Evolutionary conservation across 1,140 invertebrate genomes (phyloP), one percentile per base, ranked within the genome.

Genomic region (Danaus melanippus): DNA sequence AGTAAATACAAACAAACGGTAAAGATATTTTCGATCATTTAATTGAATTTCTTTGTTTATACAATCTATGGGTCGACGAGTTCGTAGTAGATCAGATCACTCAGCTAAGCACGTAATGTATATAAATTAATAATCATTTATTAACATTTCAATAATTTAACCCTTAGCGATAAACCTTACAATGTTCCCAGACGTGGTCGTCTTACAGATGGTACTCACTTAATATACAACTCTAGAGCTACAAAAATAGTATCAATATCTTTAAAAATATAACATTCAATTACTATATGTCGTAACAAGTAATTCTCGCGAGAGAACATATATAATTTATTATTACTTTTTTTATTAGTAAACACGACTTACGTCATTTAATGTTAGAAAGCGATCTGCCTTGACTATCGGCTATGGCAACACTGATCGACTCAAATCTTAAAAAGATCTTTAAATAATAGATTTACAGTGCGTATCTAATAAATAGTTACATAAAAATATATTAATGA

Each of bases 141-240:
- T 76, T 68, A 84, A 85, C 76, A 85, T 79, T 80, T 71, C 69
- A 84, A 85, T 85, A 85, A 85, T 85, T 85, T 83, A 84, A 71
- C 71, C 70, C 70, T 82, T 82, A 86, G 76, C 73, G 75, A 68
- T 77, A 76, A 79, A 78, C 74, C 63, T 84, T 81, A 71, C 67
- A 75, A 79, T 86, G 83, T 71, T 84, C 83, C 82, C 83, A 68
- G 76, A 58, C 55, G 63, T 74, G 72, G 78, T 79, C 75, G 44
- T 49, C 62, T 62, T 71, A 71, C 74, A 68, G 79, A 66, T 83
- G 76, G 74, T 80, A 79, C 52, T 71, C 2, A 4, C 74, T 76
- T 60, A 60, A 71, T 56, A 61, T 67, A 74, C 67, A 58, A 66
- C 48, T 64, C 69, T 82, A 81, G 61, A 50, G 60, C 74, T 80